Evolutionary conservation across 2,113 vertebrate species (phyloP).

Genomic region (Mastomys coucha): DNA sequence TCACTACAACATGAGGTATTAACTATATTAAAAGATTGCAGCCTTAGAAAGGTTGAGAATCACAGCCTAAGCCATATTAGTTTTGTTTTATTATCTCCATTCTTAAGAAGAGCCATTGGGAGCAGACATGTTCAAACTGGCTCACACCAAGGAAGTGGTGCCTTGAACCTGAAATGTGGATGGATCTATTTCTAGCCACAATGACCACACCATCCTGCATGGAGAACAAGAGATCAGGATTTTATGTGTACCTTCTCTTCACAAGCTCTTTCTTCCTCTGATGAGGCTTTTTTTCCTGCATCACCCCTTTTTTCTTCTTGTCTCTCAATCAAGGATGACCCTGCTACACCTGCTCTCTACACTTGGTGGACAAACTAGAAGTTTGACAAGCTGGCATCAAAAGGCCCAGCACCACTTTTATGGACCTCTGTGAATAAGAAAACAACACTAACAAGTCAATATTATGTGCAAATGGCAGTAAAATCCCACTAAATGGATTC

Average conservation of each 20-base stretch:
- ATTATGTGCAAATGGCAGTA: constrained; percentile 51
- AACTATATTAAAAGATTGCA: not conserved
- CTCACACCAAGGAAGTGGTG: not conserved
- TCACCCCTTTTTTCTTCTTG: accelerated
- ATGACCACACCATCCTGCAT: not conserved
- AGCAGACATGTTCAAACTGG: not conserved
- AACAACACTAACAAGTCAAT: constrained; percentile 69
- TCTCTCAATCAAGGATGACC: not conserved
- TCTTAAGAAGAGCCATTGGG: not conserved
- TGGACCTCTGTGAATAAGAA: constrained; percentile 52
- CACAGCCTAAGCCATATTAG: not conserved
- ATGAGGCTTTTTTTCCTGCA: too few relatives aligned
- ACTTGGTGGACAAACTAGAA: not conserved
- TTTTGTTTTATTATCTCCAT: not conserved
- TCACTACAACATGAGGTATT: not conserved
- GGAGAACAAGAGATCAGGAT: not conserved
- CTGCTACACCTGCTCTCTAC: not conserved
- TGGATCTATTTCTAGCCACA: accelerated
- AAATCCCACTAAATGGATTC: constrained; percentile 63
- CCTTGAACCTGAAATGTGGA: not conserved
- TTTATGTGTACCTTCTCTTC: not conserved
- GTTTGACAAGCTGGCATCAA: constrained; percentile 30
- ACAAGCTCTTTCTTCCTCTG: not conserved
- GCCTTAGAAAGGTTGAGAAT: not conserved
- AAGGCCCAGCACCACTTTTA: not conserved